phyloP scores from a whole-genome alignment of 2,888 invertebrate genomes.

The Aporophyla nigra region DNA sequence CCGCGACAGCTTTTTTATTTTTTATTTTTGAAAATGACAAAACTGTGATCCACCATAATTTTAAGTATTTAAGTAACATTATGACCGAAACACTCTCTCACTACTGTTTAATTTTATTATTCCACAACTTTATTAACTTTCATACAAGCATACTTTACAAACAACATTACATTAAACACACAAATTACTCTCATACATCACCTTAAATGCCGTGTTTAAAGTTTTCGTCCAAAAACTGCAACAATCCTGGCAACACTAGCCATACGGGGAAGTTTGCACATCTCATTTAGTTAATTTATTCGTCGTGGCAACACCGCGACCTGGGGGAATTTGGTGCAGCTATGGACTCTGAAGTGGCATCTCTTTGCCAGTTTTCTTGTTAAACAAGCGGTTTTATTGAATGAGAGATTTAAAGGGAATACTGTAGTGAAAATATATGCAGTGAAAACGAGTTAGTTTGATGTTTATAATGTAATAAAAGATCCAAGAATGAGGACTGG shows the following conservation, averaged over 20 bases:
- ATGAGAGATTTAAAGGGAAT: neutral
- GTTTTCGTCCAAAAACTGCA: slow-evolving; percentile 56
- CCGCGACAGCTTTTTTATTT: too few species aligned
- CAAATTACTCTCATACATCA: slow-evolving; percentile 54
- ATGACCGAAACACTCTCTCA: neutral
- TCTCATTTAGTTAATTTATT: slow-evolving; percentile 67
- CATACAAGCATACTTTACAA: slow-evolving; percentile 6
- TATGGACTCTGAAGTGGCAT: slow-evolving; percentile 40
- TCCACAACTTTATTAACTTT: slow-evolving; percentile 4
- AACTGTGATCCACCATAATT: neutral
- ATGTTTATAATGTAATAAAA: too few species aligned
- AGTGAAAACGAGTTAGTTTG: too few species aligned
- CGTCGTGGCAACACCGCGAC: slow-evolving; percentile 51
- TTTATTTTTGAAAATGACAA: too few species aligned
- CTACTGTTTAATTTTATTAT: neutral
- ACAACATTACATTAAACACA: slow-evolving; percentile 46
- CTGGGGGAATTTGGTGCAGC: slow-evolving; percentile 51
- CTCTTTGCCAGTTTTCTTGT: slow-evolving; percentile 46
- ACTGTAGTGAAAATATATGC: too few species aligned
- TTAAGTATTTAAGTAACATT: neutral
- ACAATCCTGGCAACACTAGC: slow-evolving; percentile 60
- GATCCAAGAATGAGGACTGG: too few species aligned
- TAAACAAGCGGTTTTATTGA: slow-evolving; percentile 46
- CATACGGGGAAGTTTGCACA: slow-evolving; percentile 57
- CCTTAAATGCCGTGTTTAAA: slow-evolving; percentile 57